Conservation (phyloP, 2,113 vertebrate genomes). For the Oceanites oceanicus region DNA sequence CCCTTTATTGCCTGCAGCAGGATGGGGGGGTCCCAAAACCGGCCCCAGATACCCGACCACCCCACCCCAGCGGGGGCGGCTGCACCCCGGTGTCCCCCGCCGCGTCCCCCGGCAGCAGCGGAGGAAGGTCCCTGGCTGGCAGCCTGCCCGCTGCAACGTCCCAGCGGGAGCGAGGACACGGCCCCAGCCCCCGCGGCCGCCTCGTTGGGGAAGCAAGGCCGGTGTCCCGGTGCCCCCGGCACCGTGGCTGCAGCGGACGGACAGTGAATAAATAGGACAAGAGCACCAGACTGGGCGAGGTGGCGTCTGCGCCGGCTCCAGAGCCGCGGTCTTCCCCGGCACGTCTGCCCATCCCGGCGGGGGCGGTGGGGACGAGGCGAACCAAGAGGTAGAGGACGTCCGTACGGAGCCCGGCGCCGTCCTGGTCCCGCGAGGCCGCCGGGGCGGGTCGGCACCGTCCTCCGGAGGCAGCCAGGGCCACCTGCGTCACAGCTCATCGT, state of each 20-base stretch:
- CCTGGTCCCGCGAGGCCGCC: background rate
- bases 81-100: accelerated
- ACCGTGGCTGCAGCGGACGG: background rate
- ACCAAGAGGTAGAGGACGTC: background rate
- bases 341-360: accelerated
- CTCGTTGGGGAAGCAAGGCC: no score
- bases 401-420: accelerated
- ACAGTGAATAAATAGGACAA: background rate
- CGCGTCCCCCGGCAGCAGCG: accelerated
- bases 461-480: background rate
- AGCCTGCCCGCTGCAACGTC: background rate
- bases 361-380: background rate
- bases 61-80: accelerated
- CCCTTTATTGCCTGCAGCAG: slow-evolving; percentile 29
- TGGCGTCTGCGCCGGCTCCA: accelerated
- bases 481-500: slow-evolving; percentile 86
- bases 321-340: accelerated
- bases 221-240: accelerated
- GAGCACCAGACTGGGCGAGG: accelerated
- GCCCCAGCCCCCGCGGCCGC: accelerated
- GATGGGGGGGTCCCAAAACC: background rate
- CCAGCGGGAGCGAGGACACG: accelerated
- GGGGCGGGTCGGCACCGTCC: background rate
- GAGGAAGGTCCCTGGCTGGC: background rate
- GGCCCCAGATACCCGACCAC: accelerated